These are phyloP conservation scores for Zelleria hepariella DNA, from an alignment of 2,888 invertebrate species.

Conservation along the genomic window DNA sequence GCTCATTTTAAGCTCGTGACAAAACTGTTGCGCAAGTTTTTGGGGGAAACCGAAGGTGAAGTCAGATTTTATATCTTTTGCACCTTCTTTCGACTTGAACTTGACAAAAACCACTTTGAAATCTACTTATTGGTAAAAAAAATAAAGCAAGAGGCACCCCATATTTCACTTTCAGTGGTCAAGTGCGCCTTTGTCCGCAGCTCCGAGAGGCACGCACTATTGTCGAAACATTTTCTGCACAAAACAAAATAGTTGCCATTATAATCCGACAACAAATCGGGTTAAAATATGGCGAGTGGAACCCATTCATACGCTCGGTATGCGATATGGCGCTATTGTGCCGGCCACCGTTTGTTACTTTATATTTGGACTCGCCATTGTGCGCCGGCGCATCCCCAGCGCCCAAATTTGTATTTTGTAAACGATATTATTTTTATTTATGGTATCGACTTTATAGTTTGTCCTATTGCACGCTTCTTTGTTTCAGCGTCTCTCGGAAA, in stretches of 20 bases:
- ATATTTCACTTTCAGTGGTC: not conserved
- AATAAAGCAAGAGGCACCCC: not conserved
- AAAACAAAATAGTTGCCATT: conserved; percentile 2
- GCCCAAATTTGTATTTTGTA: conserved; percentile 10
- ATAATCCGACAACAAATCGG: conserved; percentile 7
- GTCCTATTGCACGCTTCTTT: not conserved
- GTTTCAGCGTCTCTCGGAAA: not conserved
- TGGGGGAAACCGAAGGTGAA: too few relatives aligned
- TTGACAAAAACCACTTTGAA: too few relatives aligned
- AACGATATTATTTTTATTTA: conserved; percentile 6
- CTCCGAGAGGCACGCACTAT: not conserved
- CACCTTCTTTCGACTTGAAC: too few relatives aligned
- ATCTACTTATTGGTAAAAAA: too few relatives aligned
- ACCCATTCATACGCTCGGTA: conserved; percentile 10
- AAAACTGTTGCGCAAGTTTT: too few relatives aligned
- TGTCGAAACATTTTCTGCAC: not conserved
- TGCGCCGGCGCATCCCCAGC: conserved; percentile 6
- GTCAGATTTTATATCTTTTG: too few relatives aligned
- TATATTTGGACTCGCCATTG: conserved; percentile 7
- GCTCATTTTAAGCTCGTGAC: too few relatives aligned
- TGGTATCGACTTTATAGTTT: not conserved
- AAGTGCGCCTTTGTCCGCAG: not conserved
- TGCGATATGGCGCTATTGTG: conserved; percentile 12
- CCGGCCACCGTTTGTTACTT: conserved; percentile 9
- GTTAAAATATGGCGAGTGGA: not conserved